phyloP scores from a whole-genome alignment of 2,113 vertebrate genomes.

The Lepus europaeus region DNA sequence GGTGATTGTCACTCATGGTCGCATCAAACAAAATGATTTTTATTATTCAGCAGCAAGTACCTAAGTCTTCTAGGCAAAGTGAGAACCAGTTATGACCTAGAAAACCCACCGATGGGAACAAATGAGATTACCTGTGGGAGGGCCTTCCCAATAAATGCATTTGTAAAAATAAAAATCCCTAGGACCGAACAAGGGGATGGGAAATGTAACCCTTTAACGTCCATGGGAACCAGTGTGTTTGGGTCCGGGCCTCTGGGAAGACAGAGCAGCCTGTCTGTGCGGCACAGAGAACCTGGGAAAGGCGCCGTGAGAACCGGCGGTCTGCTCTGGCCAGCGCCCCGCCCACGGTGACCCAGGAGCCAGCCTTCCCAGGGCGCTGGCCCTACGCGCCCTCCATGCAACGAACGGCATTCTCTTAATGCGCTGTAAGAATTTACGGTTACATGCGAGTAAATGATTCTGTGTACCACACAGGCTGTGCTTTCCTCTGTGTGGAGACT shows the following conservation, averaged over 20 bases:
- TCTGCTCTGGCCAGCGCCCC: not conserved
- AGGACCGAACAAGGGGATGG: not conserved
- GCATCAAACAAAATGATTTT: not conserved
- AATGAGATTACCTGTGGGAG: not conserved
- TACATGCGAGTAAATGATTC: not conserved
- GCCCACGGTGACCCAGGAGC: not conserved
- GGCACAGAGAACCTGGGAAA: not conserved
- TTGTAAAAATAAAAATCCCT: constrained; percentile 47
- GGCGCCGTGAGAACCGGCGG: not conserved
- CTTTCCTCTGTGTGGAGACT: not conserved
- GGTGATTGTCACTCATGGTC: constrained; percentile 1
- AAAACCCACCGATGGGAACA: constrained; percentile 2
- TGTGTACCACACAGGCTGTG: not conserved
- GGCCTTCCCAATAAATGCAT: not conserved
- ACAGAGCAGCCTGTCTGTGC: not conserved
- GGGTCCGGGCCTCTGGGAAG: constrained; percentile 67
- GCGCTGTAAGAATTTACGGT: not conserved
- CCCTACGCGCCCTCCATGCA: too few relatives aligned
- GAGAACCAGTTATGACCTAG: not conserved
- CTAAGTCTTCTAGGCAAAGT: constrained; percentile 30
- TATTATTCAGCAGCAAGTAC: constrained; percentile 45
- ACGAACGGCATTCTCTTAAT: not conserved
- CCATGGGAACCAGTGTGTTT: constrained; percentile 76
- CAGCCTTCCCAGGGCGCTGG: not conserved
- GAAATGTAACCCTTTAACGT: constrained; percentile 73